Base-by-base conservation (phyloP, 2,888 invertebrate species). In the Apodemia hepburni region DNA sequence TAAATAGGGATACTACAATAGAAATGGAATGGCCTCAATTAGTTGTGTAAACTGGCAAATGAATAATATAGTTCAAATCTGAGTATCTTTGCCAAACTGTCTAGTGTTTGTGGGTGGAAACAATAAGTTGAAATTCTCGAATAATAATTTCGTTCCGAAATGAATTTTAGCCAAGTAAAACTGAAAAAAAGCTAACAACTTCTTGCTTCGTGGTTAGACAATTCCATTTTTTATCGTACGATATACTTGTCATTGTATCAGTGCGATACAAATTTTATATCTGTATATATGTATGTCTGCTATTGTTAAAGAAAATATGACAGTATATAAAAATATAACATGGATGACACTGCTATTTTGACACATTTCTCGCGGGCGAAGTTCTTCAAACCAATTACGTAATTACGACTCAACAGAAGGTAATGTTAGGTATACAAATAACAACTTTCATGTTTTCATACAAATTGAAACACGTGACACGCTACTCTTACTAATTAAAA, bases 341-440 rank as follows among this genome's bases (percentile, higher is more conserved):
- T 38, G 38, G 22, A 51, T 22, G 22, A 22, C 51, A 9, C n/a
- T 1, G 22, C 51, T 11, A 22, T 51, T 51, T 51, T 18, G 22
- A 51, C 18, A 11, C 22, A 51, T 22, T 22, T 22, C 18, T 22
- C 11, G 18, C 18, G 51, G 18, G 7, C n/a, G 3, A 51, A 51
- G 18, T 51, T 51, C 51, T 51, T 51, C 51, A 51, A 51, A 22
- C 17, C 51, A 27, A 51, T 51, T 51, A 18, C 51, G 12, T 51
- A 51, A 51, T 51, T 22, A 51, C 51, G 22, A 51, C 22, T 22
- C 18, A 51, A 22, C 18, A 51, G 9, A 51, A 18, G 17, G 17
- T 49, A 1, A 18, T 17, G 18, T 18, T 18, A 11, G 18, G 18
- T 18, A 73, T 69, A 68, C 68, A 70, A 68, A 63, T 63, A 67